Evolutionary conservation across 2,113 vertebrate species (phyloP), one percentile per base, ranked within the genome.

Genomic region (Serranochromis macrocephalus): DNA sequence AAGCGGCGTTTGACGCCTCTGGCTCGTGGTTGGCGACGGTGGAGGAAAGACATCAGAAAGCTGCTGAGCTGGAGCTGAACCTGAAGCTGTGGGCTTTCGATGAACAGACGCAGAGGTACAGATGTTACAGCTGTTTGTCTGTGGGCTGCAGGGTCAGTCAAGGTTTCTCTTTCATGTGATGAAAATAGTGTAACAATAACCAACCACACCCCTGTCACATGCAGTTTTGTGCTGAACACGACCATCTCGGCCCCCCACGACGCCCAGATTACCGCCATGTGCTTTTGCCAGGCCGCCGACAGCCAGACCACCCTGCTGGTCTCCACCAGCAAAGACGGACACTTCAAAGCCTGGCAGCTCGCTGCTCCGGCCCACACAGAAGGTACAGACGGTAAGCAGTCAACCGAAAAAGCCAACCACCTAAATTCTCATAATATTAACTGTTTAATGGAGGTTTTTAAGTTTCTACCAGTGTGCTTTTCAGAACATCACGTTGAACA

Each of bases 321-420:
- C 80, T 98, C 99, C 83, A 55, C 97, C 82, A 97, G 98, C 89
- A 96, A 81, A 82, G 98, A 99, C 54, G 93, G 97, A 24, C 95
- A 96, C 82, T 99, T 99, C 93, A 99, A 99, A 97, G 98, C 97
- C 85, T 99, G 99, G 99, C 89, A 97, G 89, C 95, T 98, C 47
- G 91, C 93, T 7, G 83, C 95, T 53, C 95, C 97, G 5, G 91
- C 95, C 58, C 97, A 97, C 87, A 78, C 86, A 5, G 90, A 95
- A 16, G 94, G 96, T 97, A 17, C 73, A 78, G 73, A 33, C 7
- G 26, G 45, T 12, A 1, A 1, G 42, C 40, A 9, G 13, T 42
- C 21, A 6, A 24, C 42, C 21, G 9, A 55, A 63, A 54, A 26
- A 21, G 14, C 80, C 12, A 38, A 9, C 13, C 38, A 58, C n/a